Base-by-base conservation (phyloP, 2,113 vertebrate species). In the Neopipo cinnamomea region DNA sequence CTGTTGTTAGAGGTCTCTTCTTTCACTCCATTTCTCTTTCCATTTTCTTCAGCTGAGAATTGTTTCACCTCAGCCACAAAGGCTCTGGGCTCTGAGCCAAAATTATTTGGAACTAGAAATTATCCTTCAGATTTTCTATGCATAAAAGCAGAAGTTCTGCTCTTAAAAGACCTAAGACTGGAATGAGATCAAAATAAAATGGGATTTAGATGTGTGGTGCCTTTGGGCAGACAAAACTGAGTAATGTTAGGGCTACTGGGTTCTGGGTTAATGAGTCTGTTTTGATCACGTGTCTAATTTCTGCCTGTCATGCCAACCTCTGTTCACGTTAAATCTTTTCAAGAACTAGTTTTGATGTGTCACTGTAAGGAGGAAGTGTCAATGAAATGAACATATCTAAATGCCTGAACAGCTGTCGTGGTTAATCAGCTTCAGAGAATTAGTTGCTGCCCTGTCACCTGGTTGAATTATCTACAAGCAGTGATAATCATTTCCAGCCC, bases 1-100 rank as follows among this genome's bases (percentile, higher is more conserved):
- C 66, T 81, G 73, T 84, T 92, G 31, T 81, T 84, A 44, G 70
- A 89, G 21, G 21, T 86, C 39, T 85, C n/a, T 62, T 85, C 72
- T 89, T 85, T 72, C 46, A 50, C 14, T 80, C 15, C 16, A 1
- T 75, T 88, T 74, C 52, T 93, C 30, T 78, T 89, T 71, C 75
- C 25, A 30, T 84, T 72, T 91, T 59, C 41, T 61, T 85, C 37
- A 67, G 11, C 30, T 84, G 49, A 66, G 49, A 47, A 27, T 67
- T 71, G 17, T 89, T 93, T 95, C 70, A 92, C 33, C 89, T 91
- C 76, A 87, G 44, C 42, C 63, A 20, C 63, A 84, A 86, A 77
- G 39, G 30, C 65, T 68, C 67, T 86, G 72, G 79, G 79, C 50
- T 73, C 41, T 53, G 30, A 80, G 88, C 91, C 92, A 95, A 49